Base-by-base conservation (phyloP, 2,888 invertebrate genomes). In the Palloptera scutellata region DNA sequence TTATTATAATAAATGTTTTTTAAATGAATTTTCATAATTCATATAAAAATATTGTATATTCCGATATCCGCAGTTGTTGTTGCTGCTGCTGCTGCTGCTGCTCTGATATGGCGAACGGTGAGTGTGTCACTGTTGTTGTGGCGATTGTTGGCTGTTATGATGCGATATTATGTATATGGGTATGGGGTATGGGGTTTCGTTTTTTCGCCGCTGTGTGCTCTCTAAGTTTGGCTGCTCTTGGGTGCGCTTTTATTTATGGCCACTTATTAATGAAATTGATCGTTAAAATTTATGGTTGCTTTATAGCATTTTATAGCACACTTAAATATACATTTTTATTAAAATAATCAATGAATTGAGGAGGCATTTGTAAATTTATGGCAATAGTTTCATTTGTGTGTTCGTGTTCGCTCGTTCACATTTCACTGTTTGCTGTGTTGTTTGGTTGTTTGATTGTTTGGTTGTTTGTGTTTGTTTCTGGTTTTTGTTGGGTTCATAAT, bases 241-340 rank as follows among this genome's bases (percentile, higher is more conserved):
- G 71, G 71, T 69, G 70, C 69, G 70, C 45, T 69, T 72, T 73
- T 70, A 69, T 70, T 70, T 71, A 67, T 67, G 71, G 75, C 73
- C 76, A 75, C 79, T 80, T 80, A 79, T 78, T 80, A 80, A 76
- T 74, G 71, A 75, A 80, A 79, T 80, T 79, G 79, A 78, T 79
- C 78, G 77, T 80, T 75, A 75, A 80, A n/a, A 78, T 77, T 81
- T 82, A 82, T 80, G 77, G 73, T 69, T 70, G 67, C 69, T 69
- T 72, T 74, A 73, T 71, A 72, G 72, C 66, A 72, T 73, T 75
- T 75, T 73, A 74, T 73, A 73, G 68, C 74, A 74, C 72, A 74
- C 70, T 75, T 72, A 73, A 75, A 68, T 75, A 70, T 73, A 72
- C 66, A 66, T 54, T 67, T 71, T 67, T 69, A 69, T 68, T 67